A percentile compares a stretch with the other conserved stretches of the same genome.
phyloP scores from a whole-genome alignment of 1,140 invertebrate genomes.

The Bombus balteatus region DNA sequence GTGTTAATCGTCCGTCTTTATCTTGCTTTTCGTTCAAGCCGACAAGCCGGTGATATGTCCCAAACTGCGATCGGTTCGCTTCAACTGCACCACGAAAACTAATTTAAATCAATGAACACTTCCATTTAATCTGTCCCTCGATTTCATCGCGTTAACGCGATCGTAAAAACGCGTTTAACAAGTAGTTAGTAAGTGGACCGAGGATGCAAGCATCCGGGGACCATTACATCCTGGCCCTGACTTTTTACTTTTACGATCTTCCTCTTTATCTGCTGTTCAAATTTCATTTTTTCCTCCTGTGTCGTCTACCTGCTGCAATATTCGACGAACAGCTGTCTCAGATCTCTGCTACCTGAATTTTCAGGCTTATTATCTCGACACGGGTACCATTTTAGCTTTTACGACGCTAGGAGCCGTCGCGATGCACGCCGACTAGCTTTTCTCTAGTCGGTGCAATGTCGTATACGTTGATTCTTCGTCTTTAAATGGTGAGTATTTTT shows the following conservation, averaged over 20 bases:
- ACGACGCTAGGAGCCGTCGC: neutral
- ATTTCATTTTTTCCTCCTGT: neutral
- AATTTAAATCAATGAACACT: slow-evolving; percentile 48
- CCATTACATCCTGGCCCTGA: slow-evolving; percentile 6
- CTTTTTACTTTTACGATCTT: slow-evolving; percentile 35
- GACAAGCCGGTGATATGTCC: neutral
- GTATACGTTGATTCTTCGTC: no score
- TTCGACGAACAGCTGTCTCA: neutral
- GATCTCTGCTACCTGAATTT: neutral
- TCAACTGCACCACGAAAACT: slow-evolving; percentile 31
- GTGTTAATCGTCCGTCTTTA: neutral
- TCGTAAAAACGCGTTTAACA: slow-evolving; percentile 67
- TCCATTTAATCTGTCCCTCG: slow-evolving; percentile 27
- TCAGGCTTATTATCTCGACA: neutral
- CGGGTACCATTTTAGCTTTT: neutral
- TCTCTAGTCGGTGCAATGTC: neutral
- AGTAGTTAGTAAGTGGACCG: slow-evolving; percentile 50
- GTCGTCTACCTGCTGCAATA: neutral
- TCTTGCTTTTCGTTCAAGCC: neutral
- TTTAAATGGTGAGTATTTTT: no score
- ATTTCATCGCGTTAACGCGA: slow-evolving; percentile 46
- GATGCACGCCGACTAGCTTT: neutral
- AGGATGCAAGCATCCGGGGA: slow-evolving; percentile 40
- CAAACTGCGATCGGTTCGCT: neutral
- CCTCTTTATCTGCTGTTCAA: neutral